Percentiles rank a stretch among this genome's conserved stretches.
Conservation (phyloP, 2,113 vertebrate species). For the Corythornis vintsioides region DNA sequence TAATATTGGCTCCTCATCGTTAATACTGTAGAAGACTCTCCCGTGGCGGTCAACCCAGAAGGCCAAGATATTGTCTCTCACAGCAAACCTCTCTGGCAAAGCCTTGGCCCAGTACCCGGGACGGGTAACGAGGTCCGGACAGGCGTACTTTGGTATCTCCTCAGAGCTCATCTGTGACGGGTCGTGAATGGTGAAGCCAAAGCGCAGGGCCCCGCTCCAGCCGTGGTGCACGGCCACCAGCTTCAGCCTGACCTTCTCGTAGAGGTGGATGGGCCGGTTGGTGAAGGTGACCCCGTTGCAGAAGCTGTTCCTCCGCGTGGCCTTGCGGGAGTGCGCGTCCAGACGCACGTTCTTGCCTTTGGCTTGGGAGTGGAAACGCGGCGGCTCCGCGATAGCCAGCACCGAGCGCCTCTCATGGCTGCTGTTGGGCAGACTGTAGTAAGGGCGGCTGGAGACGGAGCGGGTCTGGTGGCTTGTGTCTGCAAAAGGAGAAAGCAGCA, state of each 20-base stretch:
- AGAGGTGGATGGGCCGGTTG: slow-evolving; percentile 91
- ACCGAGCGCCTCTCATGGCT: slow-evolving; percentile 85
- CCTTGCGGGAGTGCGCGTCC: slow-evolving; percentile 90
- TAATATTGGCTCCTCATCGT: slow-evolving; percentile 92
- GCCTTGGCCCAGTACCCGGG: slow-evolving; percentile 98
- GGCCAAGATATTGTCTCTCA: slow-evolving; percentile 91
- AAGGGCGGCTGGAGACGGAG: slow-evolving; percentile 85
- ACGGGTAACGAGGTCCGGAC: slow-evolving; percentile 93
- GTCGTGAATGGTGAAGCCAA: slow-evolving; percentile 95
- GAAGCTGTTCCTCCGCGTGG: slow-evolving; percentile 96
- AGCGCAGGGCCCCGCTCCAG: slow-evolving; percentile 96
- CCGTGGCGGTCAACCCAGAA: slow-evolving; percentile 98
- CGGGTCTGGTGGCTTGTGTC: slow-evolving; percentile 87
- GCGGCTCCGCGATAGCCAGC: slow-evolving; percentile 80
- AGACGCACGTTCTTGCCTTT: slow-evolving; percentile 97
- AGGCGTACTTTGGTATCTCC: slow-evolving; percentile 98
- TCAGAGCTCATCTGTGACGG: slow-evolving; percentile 87
- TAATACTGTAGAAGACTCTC: slow-evolving; percentile 96
- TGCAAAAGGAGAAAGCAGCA: slow-evolving; percentile 50
- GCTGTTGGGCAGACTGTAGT: slow-evolving; percentile 85
- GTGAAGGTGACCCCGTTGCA: slow-evolving; percentile 98
- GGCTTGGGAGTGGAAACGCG: slow-evolving; percentile 92
- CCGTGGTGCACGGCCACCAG: slow-evolving; percentile 91
- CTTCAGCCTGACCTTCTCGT: slow-evolving; percentile 94
- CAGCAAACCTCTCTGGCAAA: slow-evolving; percentile 91